Conservation (phyloP, 2,888 invertebrate genomes). For the Mesoligia furuncula region DNA sequence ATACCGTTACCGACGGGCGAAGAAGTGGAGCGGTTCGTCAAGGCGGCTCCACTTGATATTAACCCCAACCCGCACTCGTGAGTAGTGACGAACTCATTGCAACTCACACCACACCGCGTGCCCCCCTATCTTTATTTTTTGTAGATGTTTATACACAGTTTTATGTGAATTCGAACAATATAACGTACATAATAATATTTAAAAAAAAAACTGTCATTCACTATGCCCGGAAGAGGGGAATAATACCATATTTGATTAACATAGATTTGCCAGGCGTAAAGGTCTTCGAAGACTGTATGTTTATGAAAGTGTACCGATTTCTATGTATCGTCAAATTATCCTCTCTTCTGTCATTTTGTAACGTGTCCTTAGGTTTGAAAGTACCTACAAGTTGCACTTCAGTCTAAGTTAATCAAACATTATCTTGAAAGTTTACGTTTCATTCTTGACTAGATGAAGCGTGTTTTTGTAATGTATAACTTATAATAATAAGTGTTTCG, state of each 20-base stretch:
- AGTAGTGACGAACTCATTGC: slow-evolving; percentile 79
- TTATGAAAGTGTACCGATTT: slow-evolving; percentile 53
- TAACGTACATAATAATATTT: slow-evolving; percentile 1
- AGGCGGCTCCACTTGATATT: slow-evolving; percentile 81
- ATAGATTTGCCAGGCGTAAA: slow-evolving; percentile 50
- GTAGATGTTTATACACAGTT: slow-evolving; percentile 60
- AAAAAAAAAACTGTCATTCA: too few relatives aligned
- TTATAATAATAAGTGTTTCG: not conserved
- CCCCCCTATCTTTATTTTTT: slow-evolving; percentile 62
- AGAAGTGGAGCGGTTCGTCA: slow-evolving; percentile 74
- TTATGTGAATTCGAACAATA: slow-evolving; percentile 70
- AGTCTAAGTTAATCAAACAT: not conserved
- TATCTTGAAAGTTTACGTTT: slow-evolving; percentile 9
- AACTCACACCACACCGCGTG: slow-evolving; percentile 80
- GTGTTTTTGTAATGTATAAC: slow-evolving; percentile 21
- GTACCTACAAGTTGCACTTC: slow-evolving; percentile 18
- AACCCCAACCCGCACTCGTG: slow-evolving; percentile 89
- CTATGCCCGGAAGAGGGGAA: slow-evolving; percentile 45
- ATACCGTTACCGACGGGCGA: slow-evolving; percentile 50
- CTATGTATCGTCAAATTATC: slow-evolving; percentile 42
- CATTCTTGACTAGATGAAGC: not conserved
- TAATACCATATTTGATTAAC: slow-evolving; percentile 31
- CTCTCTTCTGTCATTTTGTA: slow-evolving; percentile 38
- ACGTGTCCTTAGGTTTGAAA: not conserved
- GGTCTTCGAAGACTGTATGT: slow-evolving; percentile 52